Evolutionary conservation across 2,113 vertebrate species (phyloP), one percentile per base, ranked within the genome.

Genomic region (Gambusia holbrooki): DNA sequence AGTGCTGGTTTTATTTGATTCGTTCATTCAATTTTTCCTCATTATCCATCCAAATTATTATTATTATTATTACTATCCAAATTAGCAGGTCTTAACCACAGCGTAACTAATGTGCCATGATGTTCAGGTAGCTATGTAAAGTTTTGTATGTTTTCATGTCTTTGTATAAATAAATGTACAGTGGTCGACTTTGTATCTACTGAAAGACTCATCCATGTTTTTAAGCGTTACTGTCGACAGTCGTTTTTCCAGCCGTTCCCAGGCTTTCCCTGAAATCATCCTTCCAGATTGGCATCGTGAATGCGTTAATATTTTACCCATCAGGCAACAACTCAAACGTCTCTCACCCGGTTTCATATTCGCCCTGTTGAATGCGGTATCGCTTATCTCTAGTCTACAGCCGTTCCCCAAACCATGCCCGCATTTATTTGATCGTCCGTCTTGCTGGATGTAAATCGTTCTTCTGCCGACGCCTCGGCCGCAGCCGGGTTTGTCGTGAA

Each of bases 391-490:
- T 1, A 33, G 6, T 1, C 6, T 51, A 51, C 48, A 51, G 5
- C 17, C 14, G 3, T 22, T 51, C 22, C 19, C 19, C 25, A 51
- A 51, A 22, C 1, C 9, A 33, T 15, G 25, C 27, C n/a, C 27
- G 75, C 62, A 12, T 69, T 69, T 45, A 66, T 1, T 29, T 35
- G 5, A 29, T 62, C 35, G 4, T 19, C 35, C 62, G 61, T 61
- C 64, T 25, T 76, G 72, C 79, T 87, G 71, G 73, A 75, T 83
- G 30, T 77, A 80, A 84, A 83, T 69, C 70, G 0, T 68, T 22
- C 62, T 48, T 73, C 69, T 82, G 87, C 84, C 69, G 37, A 73
- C 72, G 69, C 82, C 83, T 86, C 81, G 69, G 66, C 60, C 77
- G 75, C 71, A 72, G 87, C 83, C 67, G 30, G 5, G 73, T 74